phyloP scores from a whole-genome alignment of 2,797 vertebrate genomes.

The Macropodus opercularis region DNA sequence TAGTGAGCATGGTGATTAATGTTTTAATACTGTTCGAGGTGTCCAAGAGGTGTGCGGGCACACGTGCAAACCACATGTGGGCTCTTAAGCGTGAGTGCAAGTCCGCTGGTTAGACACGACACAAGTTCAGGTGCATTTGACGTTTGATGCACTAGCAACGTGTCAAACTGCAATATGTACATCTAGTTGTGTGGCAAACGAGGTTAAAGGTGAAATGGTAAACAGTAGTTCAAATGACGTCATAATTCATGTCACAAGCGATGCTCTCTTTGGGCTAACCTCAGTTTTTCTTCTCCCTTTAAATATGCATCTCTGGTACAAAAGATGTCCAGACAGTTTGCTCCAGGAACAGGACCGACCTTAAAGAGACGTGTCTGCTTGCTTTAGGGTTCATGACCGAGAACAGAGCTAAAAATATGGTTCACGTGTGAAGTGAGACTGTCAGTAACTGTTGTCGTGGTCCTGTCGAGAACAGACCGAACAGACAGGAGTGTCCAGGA shows the following conservation, averaged over 20 bases:
- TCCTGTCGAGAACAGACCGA: slow-evolving; percentile 48
- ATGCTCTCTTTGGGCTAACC: slow-evolving; percentile 52
- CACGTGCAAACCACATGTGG: slow-evolving; percentile 49
- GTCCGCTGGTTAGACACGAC: slow-evolving; percentile 53
- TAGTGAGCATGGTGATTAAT: slow-evolving; percentile 46
- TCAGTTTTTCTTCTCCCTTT: slow-evolving; percentile 26
- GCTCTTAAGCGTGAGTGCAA: slow-evolving; percentile 43
- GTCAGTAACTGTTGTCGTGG: slow-evolving; percentile 40
- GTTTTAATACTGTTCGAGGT: slow-evolving; percentile 54
- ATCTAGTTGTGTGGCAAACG: slow-evolving; percentile 30
- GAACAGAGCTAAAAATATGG: slow-evolving; percentile 30
- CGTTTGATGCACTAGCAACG: slow-evolving; percentile 25
- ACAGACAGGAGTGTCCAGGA: slow-evolving; percentile 56
- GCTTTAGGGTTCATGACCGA: slow-evolving; percentile 18
- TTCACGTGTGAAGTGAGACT: slow-evolving; percentile 38
- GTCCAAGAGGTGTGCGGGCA: slow-evolving; percentile 32
- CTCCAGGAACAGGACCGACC: slow-evolving; percentile 29
- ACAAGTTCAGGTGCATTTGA: slow-evolving; percentile 37
- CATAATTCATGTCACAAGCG: slow-evolving; percentile 19
- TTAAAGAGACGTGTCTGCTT: slow-evolving; percentile 18
- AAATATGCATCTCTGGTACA: slow-evolving; percentile 28
- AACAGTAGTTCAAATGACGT: slow-evolving; percentile 36
- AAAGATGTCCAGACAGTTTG: slow-evolving; percentile 36
- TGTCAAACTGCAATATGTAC: slow-evolving; percentile 27
- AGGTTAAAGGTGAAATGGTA: slow-evolving; percentile 21